Base-by-base conservation (phyloP, 2,797 vertebrate genomes). In the Clarias pachynema region DNA sequence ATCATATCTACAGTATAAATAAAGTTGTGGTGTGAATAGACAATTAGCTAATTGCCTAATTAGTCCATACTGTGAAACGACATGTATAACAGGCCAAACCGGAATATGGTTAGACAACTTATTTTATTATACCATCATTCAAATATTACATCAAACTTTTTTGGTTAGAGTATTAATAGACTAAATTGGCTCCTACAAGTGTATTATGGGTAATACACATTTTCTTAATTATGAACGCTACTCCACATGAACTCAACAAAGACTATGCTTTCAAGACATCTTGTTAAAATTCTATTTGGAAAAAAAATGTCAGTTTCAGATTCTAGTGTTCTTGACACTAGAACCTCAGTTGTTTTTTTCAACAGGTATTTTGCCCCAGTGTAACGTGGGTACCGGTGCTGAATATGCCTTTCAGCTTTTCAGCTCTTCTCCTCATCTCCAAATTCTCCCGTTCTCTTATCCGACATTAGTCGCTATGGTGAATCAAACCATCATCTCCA, bases 401-500 rank as follows among this genome's bases (percentile, higher is more conserved):
- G 59, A 40, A 59, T 75, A 49, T 20, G 15, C 29, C 49, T 37
- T 69, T 81, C 37, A 14, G 66, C 66, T 70, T 83, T 84, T 88
- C 83, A 62, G 62, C 59, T 81, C 72, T 69, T 85, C 62, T 81
- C 56, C 79, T 70, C 89, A 90, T 89, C 89, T 88, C 89, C 88
- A 74, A 86, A 65, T 82, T 73, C 77, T 81, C 69, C 57, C 24
- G 24, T 75, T 75, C 40, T 82, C 79, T 86, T 73, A 44, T 81
- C 80, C 85, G 89, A 90, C 93, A 91, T 92, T 92, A 89, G 92
- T 95, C 93, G 91, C 94, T 94, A 94, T 95, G 95, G 95, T 94
- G 93, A 95, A 93, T 94, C 93, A 92, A 93, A 91, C 93, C 91
- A 94, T 94, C 92, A 95, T 96, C 88, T 92, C 92, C 95, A 96